Evolutionary conservation across 2,113 vertebrate genomes (phyloP).

Genomic region (Oncorhynchus tshawytscha): DNA sequence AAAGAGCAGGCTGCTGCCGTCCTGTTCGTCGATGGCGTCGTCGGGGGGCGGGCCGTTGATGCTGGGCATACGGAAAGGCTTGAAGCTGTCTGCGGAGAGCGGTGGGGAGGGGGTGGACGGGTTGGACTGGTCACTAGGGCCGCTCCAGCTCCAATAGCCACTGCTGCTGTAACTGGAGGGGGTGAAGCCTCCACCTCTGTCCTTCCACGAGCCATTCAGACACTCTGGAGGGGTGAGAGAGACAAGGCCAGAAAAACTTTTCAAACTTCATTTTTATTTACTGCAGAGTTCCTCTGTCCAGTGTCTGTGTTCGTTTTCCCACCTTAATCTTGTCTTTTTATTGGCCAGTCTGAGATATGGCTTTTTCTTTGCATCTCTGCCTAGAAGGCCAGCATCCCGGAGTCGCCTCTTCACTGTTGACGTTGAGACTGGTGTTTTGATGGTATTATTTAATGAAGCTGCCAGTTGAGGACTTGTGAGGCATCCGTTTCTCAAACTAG

Average conservation of each 20-base stretch:
- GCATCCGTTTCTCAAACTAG: too few relatives aligned
- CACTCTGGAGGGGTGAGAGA: constrained; percentile 70
- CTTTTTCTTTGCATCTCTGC: too few relatives aligned
- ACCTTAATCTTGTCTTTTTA: too few relatives aligned
- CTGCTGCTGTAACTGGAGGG: constrained; percentile 94
- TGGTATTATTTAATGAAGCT: too few relatives aligned
- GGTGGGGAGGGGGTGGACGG: constrained; percentile 96
- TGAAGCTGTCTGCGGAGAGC: constrained; percentile 92
- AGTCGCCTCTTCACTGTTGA: too few relatives aligned
- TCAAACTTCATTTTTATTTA: too few relatives aligned
- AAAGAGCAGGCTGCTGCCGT: constrained; percentile 91
- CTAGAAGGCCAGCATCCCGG: too few relatives aligned
- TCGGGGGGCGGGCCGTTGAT: constrained; percentile 74
- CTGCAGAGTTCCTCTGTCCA: too few relatives aligned
- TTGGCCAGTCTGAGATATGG: too few relatives aligned
- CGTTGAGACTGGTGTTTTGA: too few relatives aligned
- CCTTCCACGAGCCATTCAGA: constrained; percentile 92
- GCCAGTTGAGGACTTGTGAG: too few relatives aligned
- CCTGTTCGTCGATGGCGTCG: constrained; percentile 79
- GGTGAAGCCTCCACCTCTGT: constrained; percentile 84
- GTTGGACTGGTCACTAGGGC: constrained; percentile 96
- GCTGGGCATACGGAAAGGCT: constrained; percentile 83
- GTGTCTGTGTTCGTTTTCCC: too few relatives aligned
- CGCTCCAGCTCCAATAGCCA: constrained; percentile 98
- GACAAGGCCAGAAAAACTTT: not conserved